Percentiles rank a stretch among this genome's conserved stretches.
Evolutionary conservation across 1,140 invertebrate genomes (phyloP).

Genomic region (silkworm (Bombyx mori)): ASM3026992v2 NC_085125.1:7922001-7922500

Average conservation of each 20-base stretch:
- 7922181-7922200: not conserved
- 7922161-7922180: slow-evolving; percentile 3
- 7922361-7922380: slow-evolving; percentile 11
- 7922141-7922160: slow-evolving; percentile 14
- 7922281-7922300: slow-evolving; percentile 2
- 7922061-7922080: slow-evolving; percentile 18
- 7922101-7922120: slow-evolving; percentile 9
- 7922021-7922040: too few species aligned
- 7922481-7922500: not conserved
- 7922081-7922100: slow-evolving; percentile 15
- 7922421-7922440: slow-evolving; percentile 24
- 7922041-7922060: not conserved
- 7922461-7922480: slow-evolving; percentile 12
- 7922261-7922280: slow-evolving; percentile 4
- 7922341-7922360: slow-evolving; percentile 10
- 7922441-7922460: slow-evolving; percentile 10
- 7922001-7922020: too few species aligned
- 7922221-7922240: slow-evolving; percentile 3
- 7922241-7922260: not conserved
- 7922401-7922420: slow-evolving; percentile 15
- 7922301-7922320: slow-evolving; percentile 15
- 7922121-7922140: slow-evolving; percentile 3
- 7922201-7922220: not conserved
- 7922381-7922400: slow-evolving; percentile 12
- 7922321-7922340: slow-evolving; percentile 12